Conservation (phyloP, 2,888 invertebrate species). For the Hipparchia semele region DNA sequence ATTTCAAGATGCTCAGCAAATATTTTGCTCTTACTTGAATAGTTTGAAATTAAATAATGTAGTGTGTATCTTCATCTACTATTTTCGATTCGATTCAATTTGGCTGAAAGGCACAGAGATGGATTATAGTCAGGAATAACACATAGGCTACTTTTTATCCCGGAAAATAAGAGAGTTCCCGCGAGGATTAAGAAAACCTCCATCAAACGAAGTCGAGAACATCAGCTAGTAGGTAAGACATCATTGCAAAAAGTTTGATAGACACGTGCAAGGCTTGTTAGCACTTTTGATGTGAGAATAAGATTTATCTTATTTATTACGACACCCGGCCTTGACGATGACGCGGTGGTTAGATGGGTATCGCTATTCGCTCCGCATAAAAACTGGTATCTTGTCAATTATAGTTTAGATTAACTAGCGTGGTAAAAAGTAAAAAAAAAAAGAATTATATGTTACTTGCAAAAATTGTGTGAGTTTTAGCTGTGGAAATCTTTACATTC, state of each 20-base stretch:
- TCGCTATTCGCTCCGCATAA: neutral
- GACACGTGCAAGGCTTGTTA: neutral
- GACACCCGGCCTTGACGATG: conserved; percentile 9
- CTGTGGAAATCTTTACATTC: neutral
- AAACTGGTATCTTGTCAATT: conserved; percentile 20
- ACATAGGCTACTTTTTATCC: too few species aligned
- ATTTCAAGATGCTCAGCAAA: too few species aligned
- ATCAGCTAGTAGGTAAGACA: neutral
- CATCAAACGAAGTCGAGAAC: too few species aligned
- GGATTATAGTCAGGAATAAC: too few species aligned
- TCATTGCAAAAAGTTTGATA: conserved; percentile 2
- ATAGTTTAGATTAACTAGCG: conserved; percentile 13
- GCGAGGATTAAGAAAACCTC: too few species aligned
- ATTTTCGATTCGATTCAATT: too few species aligned
- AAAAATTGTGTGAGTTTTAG: neutral
- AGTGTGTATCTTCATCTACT: too few species aligned
- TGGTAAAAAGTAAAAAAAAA: conserved; percentile 5
- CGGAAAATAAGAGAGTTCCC: too few species aligned
- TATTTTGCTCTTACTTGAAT: too few species aligned
- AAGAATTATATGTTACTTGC: conserved; percentile 5
- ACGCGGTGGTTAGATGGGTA: conserved; percentile 22
- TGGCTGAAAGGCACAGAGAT: too few species aligned
- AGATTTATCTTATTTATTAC: neutral
- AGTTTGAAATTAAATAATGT: too few species aligned
- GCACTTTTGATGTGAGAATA: conserved; percentile 9